phyloP scores from a whole-genome alignment of 2,888 invertebrate genomes.

The Drosophila siamana region DNA sequence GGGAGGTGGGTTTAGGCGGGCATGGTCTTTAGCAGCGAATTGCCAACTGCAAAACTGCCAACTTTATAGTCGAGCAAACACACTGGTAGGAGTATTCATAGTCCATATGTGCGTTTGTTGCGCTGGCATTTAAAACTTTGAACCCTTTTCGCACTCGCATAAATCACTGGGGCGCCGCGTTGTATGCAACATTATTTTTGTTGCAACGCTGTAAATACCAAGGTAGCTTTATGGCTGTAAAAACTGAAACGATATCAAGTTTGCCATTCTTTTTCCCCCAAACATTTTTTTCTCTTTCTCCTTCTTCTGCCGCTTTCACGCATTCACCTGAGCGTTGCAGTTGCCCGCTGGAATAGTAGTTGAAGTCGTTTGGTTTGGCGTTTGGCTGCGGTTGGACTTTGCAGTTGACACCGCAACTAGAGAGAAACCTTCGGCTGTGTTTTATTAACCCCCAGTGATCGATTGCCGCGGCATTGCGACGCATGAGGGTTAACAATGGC shows the following conservation, averaged over 20 bases:
- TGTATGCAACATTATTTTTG: constrained; percentile 65
- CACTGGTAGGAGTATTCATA: constrained; percentile 10
- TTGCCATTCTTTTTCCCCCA: constrained; percentile 20
- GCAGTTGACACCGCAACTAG: constrained; percentile 35
- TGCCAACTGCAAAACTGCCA: constrained; percentile 3
- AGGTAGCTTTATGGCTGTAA: constrained; percentile 62
- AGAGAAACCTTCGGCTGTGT: constrained; percentile 44
- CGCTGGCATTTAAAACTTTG: constrained; percentile 63
- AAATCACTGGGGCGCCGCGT: constrained; percentile 58
- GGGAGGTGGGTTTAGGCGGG: constrained; percentile 6
- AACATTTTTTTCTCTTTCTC: too few relatives aligned
- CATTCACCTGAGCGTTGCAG: constrained; percentile 44
- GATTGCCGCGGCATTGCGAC: constrained; percentile 59
- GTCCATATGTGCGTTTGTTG: constrained; percentile 48
- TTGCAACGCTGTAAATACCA: constrained; percentile 55
- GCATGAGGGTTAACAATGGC: constrained; percentile 19
- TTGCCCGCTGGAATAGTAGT: constrained; percentile 28
- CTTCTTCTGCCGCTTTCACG: constrained; percentile 30
- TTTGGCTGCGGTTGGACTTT: constrained; percentile 23
- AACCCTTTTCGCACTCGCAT: constrained; percentile 60
- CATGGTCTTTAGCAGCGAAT: constrained; percentile 24
- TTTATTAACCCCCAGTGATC: constrained; percentile 69
- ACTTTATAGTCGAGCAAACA: constrained; percentile 38
- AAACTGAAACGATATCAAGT: constrained; percentile 62
- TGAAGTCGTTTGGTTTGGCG: constrained; percentile 12